Conservation (phyloP, 1,140 invertebrate genomes). For the Bombyx mandarina region DNA sequence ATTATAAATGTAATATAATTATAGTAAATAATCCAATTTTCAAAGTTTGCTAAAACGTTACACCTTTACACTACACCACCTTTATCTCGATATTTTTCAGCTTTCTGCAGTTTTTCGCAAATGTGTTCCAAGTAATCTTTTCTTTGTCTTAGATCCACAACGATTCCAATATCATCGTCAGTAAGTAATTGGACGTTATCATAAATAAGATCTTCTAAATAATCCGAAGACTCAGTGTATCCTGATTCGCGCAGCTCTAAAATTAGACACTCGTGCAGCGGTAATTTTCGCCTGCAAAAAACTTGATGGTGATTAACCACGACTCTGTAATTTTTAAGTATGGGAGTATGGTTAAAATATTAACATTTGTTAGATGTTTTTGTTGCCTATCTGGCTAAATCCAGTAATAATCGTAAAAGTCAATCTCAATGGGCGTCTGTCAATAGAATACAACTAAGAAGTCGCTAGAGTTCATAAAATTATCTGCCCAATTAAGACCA, state of each 20-base stretch:
- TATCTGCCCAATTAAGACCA: too few relatives aligned
- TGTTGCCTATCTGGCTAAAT: too few relatives aligned
- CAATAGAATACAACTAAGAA: too few relatives aligned
- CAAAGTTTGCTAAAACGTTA: not conserved
- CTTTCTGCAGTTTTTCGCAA: slow-evolving; percentile 42
- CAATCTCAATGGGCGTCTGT: too few relatives aligned
- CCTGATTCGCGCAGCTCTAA: slow-evolving; percentile 69
- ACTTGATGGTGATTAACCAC: not conserved
- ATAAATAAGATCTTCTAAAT: slow-evolving; percentile 68
- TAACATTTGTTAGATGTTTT: not conserved
- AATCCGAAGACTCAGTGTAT: slow-evolving; percentile 56
- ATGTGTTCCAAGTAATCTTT: slow-evolving; percentile 62
- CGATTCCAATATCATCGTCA: slow-evolving; percentile 61
- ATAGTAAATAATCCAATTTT: not conserved
- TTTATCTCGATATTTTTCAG: slow-evolving; percentile 54
- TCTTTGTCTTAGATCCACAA: slow-evolving; percentile 53
- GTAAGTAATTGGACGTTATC: slow-evolving; percentile 63
- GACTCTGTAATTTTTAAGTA: too few relatives aligned
- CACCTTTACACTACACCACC: slow-evolving; percentile 15
- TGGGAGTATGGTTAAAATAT: not conserved
- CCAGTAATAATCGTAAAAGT: too few relatives aligned
- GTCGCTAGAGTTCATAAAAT: too few relatives aligned
- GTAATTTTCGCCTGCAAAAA: slow-evolving; percentile 59
- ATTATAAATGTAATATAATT: not conserved
- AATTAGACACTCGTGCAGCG: slow-evolving; percentile 67